Percentiles rank a stretch among this genome's conserved stretches.
Conservation (phyloP, 2,888 invertebrate species). For the Rutpela maculata region DNA sequence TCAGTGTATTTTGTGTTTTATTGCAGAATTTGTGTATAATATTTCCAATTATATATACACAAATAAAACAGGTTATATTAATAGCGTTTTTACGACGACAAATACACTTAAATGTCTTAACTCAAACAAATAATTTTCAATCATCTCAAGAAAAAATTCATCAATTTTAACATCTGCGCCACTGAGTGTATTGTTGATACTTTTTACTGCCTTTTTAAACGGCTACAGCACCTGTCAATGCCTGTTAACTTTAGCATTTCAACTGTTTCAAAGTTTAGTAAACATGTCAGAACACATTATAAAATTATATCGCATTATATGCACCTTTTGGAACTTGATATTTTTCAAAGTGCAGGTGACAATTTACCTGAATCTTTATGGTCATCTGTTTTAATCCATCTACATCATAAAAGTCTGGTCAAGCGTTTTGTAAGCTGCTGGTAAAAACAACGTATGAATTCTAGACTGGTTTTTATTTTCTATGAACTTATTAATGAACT, state of each 20-base stretch:
- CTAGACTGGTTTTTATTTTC: too few relatives aligned
- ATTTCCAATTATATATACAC: too few relatives aligned
- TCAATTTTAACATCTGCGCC: background rate
- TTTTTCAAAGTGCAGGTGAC: constrained; percentile 60
- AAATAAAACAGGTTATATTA: background rate
- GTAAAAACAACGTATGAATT: background rate
- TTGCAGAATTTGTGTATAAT: too few relatives aligned
- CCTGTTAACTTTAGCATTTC: constrained; percentile 31
- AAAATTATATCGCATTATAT: constrained; percentile 38
- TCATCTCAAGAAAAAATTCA: background rate
- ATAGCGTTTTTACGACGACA: background rate
- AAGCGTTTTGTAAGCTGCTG: background rate
- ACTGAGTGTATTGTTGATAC: constrained; percentile 5
- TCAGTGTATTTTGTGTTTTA: too few relatives aligned
- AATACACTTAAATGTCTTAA: background rate
- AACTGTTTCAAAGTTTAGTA: constrained; percentile 41
- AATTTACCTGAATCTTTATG: constrained; percentile 45
- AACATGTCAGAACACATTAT: constrained; percentile 44
- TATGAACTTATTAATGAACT: too few relatives aligned
- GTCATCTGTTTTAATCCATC: constrained; percentile 24
- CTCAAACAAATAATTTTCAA: background rate
- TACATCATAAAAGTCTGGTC: constrained; percentile 21
- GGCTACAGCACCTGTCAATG: constrained; percentile 40
- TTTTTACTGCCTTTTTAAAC: constrained; percentile 21
- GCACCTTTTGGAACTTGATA: constrained; percentile 55